These are phyloP conservation scores for Platerodrilus igneus DNA, from an alignment of 2,888 invertebrate genomes.

Conservation along the genomic window DNA sequence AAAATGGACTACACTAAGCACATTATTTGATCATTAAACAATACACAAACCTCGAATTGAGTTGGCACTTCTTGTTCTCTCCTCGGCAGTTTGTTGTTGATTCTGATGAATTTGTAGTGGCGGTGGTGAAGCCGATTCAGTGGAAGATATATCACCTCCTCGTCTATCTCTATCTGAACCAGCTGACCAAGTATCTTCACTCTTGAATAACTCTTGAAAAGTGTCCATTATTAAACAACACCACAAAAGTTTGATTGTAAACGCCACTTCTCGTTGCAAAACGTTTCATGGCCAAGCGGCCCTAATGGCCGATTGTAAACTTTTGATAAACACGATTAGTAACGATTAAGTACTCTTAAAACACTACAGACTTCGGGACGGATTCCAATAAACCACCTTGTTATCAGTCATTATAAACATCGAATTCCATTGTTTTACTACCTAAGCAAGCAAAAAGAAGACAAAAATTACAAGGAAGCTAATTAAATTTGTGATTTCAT, in stretches of 20 bases:
- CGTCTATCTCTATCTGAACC: constrained; percentile 31
- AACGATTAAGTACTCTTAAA: too few species aligned
- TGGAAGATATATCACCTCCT: constrained; percentile 41
- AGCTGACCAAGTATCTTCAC: constrained; percentile 39
- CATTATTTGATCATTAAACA: background rate
- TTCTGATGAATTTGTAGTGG: constrained; percentile 35
- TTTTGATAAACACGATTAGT: too few species aligned
- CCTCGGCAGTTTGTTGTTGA: constrained; percentile 37
- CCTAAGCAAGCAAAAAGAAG: too few species aligned
- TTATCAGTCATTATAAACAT: too few species aligned
- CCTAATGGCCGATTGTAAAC: constrained; percentile 25
- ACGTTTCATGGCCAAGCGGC: constrained; percentile 34
- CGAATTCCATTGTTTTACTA: too few species aligned
- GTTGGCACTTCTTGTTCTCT: constrained; percentile 60
- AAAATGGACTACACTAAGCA: too few species aligned
- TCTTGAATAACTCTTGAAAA: constrained; percentile 48
- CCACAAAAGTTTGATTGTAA: constrained; percentile 31
- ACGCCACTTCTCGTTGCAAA: constrained; percentile 26
- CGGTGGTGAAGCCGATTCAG: constrained; percentile 60
- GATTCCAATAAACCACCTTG: too few species aligned
- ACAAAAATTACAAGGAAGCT: too few species aligned
- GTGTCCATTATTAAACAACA: constrained; percentile 48
- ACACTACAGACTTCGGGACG: too few species aligned
- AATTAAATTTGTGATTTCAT: too few species aligned
- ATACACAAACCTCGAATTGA: constrained; percentile 61